These are phyloP conservation scores for Vulpes ferrilata DNA, from an alignment of 2,113 vertebrate genomes.

Conservation along the genomic window DNA sequence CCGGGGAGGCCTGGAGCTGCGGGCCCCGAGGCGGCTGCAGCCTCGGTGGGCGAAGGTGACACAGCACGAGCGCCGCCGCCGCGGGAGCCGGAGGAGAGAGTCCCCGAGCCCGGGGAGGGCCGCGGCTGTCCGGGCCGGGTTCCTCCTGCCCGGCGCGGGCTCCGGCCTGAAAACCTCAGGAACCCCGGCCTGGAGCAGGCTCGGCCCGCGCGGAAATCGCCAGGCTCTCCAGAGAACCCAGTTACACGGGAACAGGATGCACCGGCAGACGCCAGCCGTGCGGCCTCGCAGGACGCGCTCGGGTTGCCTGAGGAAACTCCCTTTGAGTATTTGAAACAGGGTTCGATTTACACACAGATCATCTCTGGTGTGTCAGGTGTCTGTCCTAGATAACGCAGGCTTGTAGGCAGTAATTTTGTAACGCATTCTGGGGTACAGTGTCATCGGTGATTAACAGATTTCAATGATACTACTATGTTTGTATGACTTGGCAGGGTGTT, in stretches of 20 bases:
- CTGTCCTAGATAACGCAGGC: not conserved
- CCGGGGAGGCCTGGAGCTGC: not conserved
- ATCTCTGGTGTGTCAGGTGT: not conserved
- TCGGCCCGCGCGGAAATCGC: not conserved
- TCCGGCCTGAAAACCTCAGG: constrained; percentile 49
- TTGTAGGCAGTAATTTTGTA: constrained; percentile 51
- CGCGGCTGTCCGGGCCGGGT: not conserved
- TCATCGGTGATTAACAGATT: constrained; percentile 35
- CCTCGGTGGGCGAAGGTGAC: constrained; percentile 65
- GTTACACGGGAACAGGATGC: not conserved
- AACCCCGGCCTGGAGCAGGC: not conserved
- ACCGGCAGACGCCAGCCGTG: not conserved
- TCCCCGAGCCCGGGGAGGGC: constrained; percentile 33
- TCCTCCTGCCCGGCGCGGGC: not conserved
- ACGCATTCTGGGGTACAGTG: not conserved
- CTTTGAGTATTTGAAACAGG: constrained; percentile 2
- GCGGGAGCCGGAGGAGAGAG: not conserved
- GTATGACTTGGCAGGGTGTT: not conserved
- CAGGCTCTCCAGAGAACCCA: constrained; percentile 16
- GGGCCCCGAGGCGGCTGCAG: not conserved
- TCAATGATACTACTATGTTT: constrained; percentile 5
- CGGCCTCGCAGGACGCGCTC: not conserved
- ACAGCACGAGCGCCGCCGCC: constrained; percentile 28
- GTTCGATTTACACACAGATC: constrained; percentile 18
- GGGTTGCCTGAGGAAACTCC: constrained; percentile 33